Base-by-base conservation (phyloP, 2,797 vertebrate genomes). In the Salarias fasciatus region DNA sequence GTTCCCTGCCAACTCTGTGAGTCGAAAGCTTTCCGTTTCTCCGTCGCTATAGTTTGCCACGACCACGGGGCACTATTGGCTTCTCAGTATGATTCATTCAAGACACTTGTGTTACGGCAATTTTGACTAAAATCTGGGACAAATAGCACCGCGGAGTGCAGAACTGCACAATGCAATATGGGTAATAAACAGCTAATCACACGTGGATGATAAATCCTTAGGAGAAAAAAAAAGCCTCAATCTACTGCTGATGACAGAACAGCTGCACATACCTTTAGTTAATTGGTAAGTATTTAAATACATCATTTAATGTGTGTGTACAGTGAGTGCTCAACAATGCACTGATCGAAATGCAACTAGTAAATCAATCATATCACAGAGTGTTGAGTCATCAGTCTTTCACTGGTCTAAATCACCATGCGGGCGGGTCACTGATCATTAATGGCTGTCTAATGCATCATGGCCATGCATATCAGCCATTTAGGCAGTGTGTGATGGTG, bases 1-100 rank as follows among this genome's bases (percentile, higher is more conserved):
- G 72, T 77, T 63, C 70, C 57, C 75, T 82, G 84, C 85, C 85
- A 86, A 68, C 76, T 51, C 69, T 59, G 64, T 42, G 53, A 79
- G 72, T 80, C 79, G 69, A 60, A 79, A 76, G 75, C 79, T 65
- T 53, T 53, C 61, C 43, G 55, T 63, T 75, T 35, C 79, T 81
- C 71, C 49, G 67, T 61, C 37, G 75, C 69, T 52, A 9, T 45
- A 48, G 63, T 80, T 80, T 73, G 69, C 58, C 11, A 5, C 38
- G 52, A 77, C 74, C 71, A 56, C 55, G 2, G 65, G 67, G 63
- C 44, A 40, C 68, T 79, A 69, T 55, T 67, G 83, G 68, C 65
- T 52, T 73, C 71, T 59, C 52, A 5, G 52, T 64, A 52, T 42
- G 75, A 86, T 75, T 63, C 72, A 58, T 77, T 75, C 66, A 67